Evolutionary conservation across 2,113 vertebrate species (phyloP).

Genomic region (Pseudois nayaur): DNA sequence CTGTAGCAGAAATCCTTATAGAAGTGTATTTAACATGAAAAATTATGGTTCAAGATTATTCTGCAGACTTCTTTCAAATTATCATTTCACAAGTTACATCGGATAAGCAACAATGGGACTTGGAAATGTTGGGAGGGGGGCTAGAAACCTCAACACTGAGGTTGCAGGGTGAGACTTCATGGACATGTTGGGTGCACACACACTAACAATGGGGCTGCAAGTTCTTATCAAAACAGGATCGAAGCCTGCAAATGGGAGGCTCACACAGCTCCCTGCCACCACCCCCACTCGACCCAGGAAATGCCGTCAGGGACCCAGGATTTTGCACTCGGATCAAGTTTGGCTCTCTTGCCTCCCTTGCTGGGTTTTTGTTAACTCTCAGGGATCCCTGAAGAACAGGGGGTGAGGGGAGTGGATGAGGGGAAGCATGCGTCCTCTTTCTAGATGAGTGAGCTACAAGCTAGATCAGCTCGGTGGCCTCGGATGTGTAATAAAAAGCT

Average conservation of each 20-base stretch:
- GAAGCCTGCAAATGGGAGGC: not conserved
- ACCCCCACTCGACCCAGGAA: not conserved
- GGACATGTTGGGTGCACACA: not conserved
- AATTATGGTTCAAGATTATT: not conserved
- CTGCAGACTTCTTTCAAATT: not conserved
- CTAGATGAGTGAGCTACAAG: not conserved
- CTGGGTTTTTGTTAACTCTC: not conserved
- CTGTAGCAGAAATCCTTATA: not conserved
- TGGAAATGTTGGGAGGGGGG: rapidly evolving
- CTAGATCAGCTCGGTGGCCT: not conserved
- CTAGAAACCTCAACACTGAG: rapidly evolving
- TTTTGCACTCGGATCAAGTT: not conserved
- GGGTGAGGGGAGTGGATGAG: too few relatives aligned
- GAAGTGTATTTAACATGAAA: not conserved
- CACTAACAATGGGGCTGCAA: not conserved
- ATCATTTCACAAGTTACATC: not conserved
- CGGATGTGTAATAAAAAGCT: not conserved
- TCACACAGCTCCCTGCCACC: not conserved
- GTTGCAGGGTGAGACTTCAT: not conserved
- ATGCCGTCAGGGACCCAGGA: rapidly evolving
- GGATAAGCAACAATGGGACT: not conserved
- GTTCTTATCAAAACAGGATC: not conserved
- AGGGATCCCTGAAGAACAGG: rapidly evolving
- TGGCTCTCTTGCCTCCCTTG: not conserved
- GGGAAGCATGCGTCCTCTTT: not conserved